Percentiles rank a stretch among this genome's conserved stretches.
These are phyloP conservation scores for Tetramorium alpestre DNA, from an alignment of 1,140 invertebrate genomes.

Conservation along the genomic window DNA sequence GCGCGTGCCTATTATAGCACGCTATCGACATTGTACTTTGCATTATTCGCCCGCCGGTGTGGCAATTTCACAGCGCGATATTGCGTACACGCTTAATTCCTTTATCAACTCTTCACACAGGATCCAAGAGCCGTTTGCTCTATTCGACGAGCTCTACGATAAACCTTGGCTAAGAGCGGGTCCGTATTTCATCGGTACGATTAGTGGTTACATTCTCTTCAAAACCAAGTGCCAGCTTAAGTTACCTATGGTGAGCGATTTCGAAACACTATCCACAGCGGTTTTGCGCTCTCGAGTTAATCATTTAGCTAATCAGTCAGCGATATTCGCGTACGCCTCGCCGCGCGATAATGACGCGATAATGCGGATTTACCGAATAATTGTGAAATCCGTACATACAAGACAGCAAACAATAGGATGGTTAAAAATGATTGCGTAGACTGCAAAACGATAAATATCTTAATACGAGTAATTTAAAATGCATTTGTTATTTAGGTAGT, in stretches of 20 bases:
- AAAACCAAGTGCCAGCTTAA: constrained; percentile 89
- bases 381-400: neutral
- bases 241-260: constrained; percentile 86
- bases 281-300: neutral
- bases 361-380: neutral
- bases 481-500: neutral
- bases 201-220: constrained; percentile 91
- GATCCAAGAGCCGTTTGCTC: constrained; percentile 92
- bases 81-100: constrained; percentile 18
- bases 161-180: constrained; percentile 94
- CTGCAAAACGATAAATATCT: neutral
- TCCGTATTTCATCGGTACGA: constrained; percentile 92
- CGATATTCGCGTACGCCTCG: neutral
- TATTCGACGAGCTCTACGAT: constrained; percentile 94
- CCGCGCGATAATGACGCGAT: neutral
- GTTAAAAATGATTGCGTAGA: neutral
- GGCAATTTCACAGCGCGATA: constrained; percentile 30
- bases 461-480: neutral
- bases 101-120: constrained; percentile 74
- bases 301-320: neutral
- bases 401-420: neutral
- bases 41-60: constrained; percentile 15
- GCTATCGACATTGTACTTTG: constrained; percentile 34
- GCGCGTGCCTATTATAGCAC: constrained; percentile 10
- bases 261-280: neutral